Evolutionary conservation across 2,797 vertebrate genomes (phyloP).

Genomic region (Arnoldichthys spilopterus): DNA sequence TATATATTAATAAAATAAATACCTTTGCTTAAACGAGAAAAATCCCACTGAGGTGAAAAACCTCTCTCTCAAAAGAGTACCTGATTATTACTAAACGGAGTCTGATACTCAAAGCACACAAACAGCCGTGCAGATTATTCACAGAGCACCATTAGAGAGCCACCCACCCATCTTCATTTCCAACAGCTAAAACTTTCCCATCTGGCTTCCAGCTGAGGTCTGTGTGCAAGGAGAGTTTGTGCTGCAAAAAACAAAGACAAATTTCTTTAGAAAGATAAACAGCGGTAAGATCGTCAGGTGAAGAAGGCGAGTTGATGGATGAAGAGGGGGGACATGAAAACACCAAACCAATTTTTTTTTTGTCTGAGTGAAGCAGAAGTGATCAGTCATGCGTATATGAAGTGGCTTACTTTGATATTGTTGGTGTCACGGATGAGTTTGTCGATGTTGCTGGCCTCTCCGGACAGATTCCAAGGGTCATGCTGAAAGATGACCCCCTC

Average conservation of each 20-base stretch:
- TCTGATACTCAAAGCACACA: too few relatives aligned
- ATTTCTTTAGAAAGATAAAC: background rate
- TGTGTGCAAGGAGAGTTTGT: constrained; percentile 91
- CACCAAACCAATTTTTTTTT: too few relatives aligned
- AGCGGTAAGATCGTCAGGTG: too few relatives aligned
- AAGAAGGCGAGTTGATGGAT: too few relatives aligned
- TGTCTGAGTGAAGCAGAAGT: too few relatives aligned
- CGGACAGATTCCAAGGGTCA: constrained; percentile 84
- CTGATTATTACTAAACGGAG: too few relatives aligned
- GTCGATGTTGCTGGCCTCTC: constrained; percentile 90
- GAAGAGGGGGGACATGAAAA: too few relatives aligned
- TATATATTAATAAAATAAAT: too few relatives aligned
- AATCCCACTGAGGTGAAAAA: too few relatives aligned
- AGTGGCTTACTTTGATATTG: constrained; percentile 81
- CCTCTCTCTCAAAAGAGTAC: too few relatives aligned
- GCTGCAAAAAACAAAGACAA: constrained; percentile 71
- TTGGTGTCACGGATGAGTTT: constrained; percentile 90
- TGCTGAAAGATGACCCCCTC: constrained; percentile 93
- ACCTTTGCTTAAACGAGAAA: too few relatives aligned
- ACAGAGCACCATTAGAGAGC: background rate
- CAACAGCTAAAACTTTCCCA: constrained; percentile 88
- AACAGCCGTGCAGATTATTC: background rate
- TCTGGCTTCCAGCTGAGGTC: constrained; percentile 97
- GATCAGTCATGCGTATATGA: background rate
- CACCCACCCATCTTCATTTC: constrained; percentile 97